phyloP scores from a whole-genome alignment of 2,888 invertebrate species.

The Meganola albula region DNA sequence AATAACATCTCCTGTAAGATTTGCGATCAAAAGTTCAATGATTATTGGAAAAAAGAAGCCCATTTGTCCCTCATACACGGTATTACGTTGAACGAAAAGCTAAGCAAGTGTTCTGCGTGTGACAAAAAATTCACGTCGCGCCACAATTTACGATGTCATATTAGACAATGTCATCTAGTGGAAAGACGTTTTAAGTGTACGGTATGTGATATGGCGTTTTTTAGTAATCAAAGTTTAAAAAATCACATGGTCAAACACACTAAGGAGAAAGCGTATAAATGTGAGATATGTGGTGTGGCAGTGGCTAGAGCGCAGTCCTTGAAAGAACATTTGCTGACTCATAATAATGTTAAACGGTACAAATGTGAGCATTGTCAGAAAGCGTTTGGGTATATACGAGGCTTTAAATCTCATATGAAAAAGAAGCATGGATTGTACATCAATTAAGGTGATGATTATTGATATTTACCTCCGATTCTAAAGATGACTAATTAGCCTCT shows the following conservation, averaged over 20 bases:
- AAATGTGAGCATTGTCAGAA: constrained; percentile 32
- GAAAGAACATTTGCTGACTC: constrained; percentile 39
- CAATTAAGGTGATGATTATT: too few relatives aligned
- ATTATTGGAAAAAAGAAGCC: constrained; percentile 52
- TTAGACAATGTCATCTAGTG: constrained; percentile 44
- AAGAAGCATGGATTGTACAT: too few relatives aligned
- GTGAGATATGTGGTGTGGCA: constrained; percentile 47
- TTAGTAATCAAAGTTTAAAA: constrained; percentile 38
- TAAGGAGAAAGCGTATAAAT: constrained; percentile 41
- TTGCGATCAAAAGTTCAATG: constrained; percentile 45
- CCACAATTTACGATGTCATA: constrained; percentile 60
- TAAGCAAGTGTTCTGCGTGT: constrained; percentile 65
- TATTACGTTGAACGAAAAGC: constrained; percentile 25
- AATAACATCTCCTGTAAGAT: constrained; percentile 38
- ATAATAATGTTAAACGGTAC: constrained; percentile 33
- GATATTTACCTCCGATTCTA: too few relatives aligned
- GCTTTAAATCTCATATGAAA: too few relatives aligned
- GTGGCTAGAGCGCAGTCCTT: constrained; percentile 33
- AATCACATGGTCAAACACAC: constrained; percentile 56
- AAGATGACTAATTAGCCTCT: too few relatives aligned
- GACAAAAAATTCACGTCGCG: constrained; percentile 61
- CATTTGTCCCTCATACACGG: constrained; percentile 52
- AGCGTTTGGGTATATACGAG: constrained; percentile 45
- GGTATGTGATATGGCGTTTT: constrained; percentile 19
- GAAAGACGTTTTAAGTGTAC: constrained; percentile 24